Conservation (phyloP, 2,113 vertebrate species). For the Mystacornis crossleyi region DNA sequence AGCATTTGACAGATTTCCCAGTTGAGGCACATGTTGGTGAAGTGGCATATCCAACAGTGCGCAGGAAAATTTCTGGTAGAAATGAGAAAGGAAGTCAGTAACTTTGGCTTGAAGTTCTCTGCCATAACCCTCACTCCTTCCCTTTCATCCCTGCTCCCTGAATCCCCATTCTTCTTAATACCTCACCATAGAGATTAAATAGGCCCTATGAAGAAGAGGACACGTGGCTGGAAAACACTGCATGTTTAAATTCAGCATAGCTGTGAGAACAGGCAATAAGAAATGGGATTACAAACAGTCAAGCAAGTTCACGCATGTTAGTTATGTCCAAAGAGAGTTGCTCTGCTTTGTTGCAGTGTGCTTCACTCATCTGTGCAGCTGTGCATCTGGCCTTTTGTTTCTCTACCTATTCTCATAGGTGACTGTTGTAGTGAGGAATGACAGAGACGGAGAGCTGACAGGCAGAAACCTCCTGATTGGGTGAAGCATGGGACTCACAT, state of each 20-base stretch:
- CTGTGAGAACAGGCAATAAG: neutral
- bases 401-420: slow-evolving; percentile 51
- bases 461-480: neutral
- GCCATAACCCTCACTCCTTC: neutral
- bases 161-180: neutral
- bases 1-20: neutral
- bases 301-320: slow-evolving; percentile 34
- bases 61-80: neutral
- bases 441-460: neutral
- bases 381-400: slow-evolving; percentile 53
- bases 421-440: slow-evolving; percentile 39
- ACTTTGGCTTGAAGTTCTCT: neutral
- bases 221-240: neutral
- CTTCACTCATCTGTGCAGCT: slow-evolving; percentile 60
- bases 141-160: neutral
- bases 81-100: neutral
- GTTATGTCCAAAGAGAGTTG: slow-evolving; percentile 35
- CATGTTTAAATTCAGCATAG: neutral
- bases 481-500: neutral
- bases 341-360: slow-evolving; percentile 38
- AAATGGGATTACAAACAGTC: slow-evolving; percentile 23
- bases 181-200: neutral
- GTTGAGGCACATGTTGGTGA: neutral
- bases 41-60: neutral
- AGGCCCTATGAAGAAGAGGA: neutral